Percentiles rank a stretch among this genome's conserved stretches.
phyloP scores from a whole-genome alignment of 2,888 invertebrate genomes.

The Bedellia somnulentella region DNA sequence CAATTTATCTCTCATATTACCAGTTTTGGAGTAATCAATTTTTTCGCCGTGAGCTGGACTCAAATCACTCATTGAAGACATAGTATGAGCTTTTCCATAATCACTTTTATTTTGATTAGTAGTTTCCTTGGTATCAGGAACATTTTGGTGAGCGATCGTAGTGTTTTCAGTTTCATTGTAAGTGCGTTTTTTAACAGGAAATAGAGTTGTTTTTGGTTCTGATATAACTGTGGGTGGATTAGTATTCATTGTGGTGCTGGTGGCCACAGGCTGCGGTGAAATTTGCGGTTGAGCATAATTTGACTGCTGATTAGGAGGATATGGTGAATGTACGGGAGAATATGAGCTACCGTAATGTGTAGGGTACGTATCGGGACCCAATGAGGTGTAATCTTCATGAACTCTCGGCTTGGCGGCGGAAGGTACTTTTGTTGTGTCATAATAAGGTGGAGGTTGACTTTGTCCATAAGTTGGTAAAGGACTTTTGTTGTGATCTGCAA shows the following conservation, averaged over 20 bases:
- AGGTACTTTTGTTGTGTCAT: constrained; percentile 61
- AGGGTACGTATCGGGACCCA: constrained; percentile 33
- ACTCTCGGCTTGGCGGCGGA: constrained; percentile 42
- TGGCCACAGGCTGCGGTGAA: constrained; percentile 22
- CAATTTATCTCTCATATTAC: too few species aligned
- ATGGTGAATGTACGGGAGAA: constrained; percentile 36
- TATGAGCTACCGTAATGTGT: not conserved
- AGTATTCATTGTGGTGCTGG: constrained; percentile 16
- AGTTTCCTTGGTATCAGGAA: constrained; percentile 21
- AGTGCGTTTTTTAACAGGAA: constrained; percentile 66
- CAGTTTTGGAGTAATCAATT: too few species aligned
- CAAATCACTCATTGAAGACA: too few species aligned
- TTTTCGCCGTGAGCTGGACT: too few species aligned
- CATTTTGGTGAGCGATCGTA: constrained; percentile 25
- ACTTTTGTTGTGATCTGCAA: constrained; percentile 45
- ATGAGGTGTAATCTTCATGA: constrained; percentile 58
- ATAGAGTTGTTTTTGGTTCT: constrained; percentile 42
- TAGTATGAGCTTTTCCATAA: constrained; percentile 23
- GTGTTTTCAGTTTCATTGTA: constrained; percentile 58
- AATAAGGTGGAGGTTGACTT: constrained; percentile 57
- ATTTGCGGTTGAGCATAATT: constrained; percentile 31
- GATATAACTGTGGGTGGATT: constrained; percentile 21
- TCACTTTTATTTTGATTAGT: constrained; percentile 23
- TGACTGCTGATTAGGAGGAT: constrained; percentile 27
- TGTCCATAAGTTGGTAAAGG: constrained; percentile 43